These are phyloP conservation scores for Harpagoxenus sublaevis DNA, from an alignment of 2,888 invertebrate genomes.

Conservation along the genomic window DNA sequence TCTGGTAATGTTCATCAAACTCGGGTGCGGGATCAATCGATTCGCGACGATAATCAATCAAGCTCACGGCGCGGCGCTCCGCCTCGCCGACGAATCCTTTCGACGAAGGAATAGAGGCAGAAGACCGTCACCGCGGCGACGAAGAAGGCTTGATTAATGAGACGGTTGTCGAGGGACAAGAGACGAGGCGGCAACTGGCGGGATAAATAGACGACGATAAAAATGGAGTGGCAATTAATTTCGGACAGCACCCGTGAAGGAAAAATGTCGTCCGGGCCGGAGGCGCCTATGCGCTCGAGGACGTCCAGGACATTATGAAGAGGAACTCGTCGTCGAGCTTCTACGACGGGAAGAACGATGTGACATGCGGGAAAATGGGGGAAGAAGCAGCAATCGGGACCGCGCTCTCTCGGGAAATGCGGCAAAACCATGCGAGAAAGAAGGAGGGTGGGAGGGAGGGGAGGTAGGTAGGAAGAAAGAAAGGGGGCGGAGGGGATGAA, in stretches of 20 bases:
- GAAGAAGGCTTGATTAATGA: conserved; percentile 81
- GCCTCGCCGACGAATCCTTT: conserved; percentile 67
- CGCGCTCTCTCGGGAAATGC: conserved; percentile 47
- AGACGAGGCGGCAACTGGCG: conserved; percentile 78
- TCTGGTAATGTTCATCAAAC: conserved; percentile 60
- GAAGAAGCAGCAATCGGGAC: conserved; percentile 48
- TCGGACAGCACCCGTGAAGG: conserved; percentile 76
- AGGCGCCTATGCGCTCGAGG: conserved; percentile 70
- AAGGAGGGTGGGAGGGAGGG: not conserved
- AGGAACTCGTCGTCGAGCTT: conserved; percentile 67
- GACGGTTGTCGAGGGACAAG: conserved; percentile 78
- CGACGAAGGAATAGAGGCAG: conserved; percentile 58
- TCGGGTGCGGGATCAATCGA: conserved; percentile 69
- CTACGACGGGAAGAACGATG: conserved; percentile 69
- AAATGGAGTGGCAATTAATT: conserved; percentile 83
- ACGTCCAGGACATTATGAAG: conserved; percentile 77
- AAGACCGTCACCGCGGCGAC: conserved; percentile 64
- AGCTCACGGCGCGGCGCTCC: conserved; percentile 63
- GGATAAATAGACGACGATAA: conserved; percentile 82
- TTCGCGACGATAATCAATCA: conserved; percentile 72
- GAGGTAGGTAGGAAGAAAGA: conserved; percentile 1
- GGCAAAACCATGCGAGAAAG: conserved; percentile 48
- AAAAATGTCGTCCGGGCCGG: conserved; percentile 67
- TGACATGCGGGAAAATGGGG: conserved; percentile 62
- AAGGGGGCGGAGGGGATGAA: conserved; percentile 3